phyloP scores from a whole-genome alignment of 2,888 invertebrate genomes.

The Diachrysia chrysitis region DNA sequence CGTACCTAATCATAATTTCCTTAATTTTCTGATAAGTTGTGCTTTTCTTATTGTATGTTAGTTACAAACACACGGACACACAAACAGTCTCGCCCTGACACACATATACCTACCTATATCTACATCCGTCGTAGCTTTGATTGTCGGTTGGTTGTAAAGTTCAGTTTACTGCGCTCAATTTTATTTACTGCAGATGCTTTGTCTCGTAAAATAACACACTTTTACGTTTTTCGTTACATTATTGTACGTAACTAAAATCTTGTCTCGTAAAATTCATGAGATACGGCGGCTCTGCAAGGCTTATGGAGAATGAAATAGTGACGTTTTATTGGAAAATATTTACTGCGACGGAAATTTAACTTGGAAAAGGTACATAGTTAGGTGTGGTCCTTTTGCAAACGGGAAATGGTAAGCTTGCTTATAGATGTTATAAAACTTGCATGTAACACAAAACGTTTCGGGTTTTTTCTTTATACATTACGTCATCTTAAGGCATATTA shows the following conservation, averaged over 20 bases:
- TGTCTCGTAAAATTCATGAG: conserved; percentile 41
- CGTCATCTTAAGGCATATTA: too few relatives aligned
- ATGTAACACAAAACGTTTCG: too few relatives aligned
- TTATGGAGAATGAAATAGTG: conserved; percentile 24
- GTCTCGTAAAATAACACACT: conserved; percentile 49
- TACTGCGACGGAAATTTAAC: not conserved
- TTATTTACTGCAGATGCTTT: conserved; percentile 53
- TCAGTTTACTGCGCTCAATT: conserved; percentile 49
- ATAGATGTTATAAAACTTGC: too few relatives aligned
- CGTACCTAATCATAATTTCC: too few relatives aligned
- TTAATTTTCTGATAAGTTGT: not conserved
- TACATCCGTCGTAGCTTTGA: conserved; percentile 15
- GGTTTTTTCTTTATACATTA: too few relatives aligned
- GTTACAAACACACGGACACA: not conserved
- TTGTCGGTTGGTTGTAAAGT: conserved; percentile 46
- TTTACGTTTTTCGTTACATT: conserved; percentile 39
- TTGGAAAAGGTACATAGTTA: not conserved
- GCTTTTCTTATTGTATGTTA: not conserved
- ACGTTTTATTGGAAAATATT: conserved; percentile 22
- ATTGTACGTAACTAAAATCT: conserved; percentile 50
- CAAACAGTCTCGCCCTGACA: not conserved
- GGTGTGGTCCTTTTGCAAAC: not conserved
- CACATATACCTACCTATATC: not conserved
- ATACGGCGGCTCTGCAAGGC: conserved; percentile 13
- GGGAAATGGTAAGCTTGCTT: not conserved